Conservation (phyloP, 2,888 invertebrate species). For the Ptychoptera albimana region DNA sequence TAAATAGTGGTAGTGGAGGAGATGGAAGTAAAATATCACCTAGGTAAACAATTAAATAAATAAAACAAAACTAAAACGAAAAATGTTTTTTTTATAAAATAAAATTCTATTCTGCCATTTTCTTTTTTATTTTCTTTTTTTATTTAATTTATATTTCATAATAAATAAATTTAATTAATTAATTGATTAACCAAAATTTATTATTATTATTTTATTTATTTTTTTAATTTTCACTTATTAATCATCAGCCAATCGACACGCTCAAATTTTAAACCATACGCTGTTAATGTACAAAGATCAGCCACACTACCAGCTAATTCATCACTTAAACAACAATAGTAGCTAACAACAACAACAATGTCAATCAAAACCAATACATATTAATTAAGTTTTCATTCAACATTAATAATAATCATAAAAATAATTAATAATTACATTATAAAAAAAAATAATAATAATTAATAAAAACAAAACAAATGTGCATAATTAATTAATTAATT, state of each 20-base stretch:
- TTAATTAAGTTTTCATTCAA: too few species aligned
- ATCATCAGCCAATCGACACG: conserved; percentile 29
- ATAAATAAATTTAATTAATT: too few species aligned
- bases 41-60: conserved; percentile 36
- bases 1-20: conserved; percentile 19
- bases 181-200: too few species aligned
- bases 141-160: too few species aligned
- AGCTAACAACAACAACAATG: conserved; percentile 1
- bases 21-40: conserved; percentile 59
- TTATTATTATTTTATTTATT: neutral
- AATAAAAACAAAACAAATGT: too few species aligned
- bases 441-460: too few species aligned
- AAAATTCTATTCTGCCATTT: neutral
- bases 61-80: neutral
- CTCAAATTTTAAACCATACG: conserved; percentile 31
- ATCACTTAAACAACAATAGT: conserved; percentile 44
- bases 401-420: too few species aligned
- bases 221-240: conserved; percentile 1
- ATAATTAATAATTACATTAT: too few species aligned
- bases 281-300: conserved; percentile 54
- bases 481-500: too few species aligned
- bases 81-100: too few species aligned
- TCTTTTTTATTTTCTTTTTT: neutral
- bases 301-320: conserved; percentile 78
- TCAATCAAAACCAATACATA: too few species aligned